phyloP scores from a whole-genome alignment of 2,888 invertebrate genomes.

The Yponomeuta malinellus region DNA sequence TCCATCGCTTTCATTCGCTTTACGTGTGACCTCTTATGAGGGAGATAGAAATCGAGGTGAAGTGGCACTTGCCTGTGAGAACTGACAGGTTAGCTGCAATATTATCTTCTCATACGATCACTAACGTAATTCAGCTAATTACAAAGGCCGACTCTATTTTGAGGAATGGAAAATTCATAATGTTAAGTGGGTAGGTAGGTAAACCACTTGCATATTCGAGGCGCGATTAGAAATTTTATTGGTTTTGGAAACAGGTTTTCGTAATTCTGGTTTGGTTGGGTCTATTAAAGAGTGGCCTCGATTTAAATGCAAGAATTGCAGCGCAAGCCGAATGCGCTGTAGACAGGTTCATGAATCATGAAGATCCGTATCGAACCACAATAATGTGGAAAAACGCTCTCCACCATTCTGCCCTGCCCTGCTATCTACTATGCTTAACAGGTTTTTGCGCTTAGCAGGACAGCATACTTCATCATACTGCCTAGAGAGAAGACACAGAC shows the following conservation, averaged over 20 bases:
- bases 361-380: too few relatives aligned
- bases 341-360: too few relatives aligned
- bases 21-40: not conserved
- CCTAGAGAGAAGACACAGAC: too few relatives aligned
- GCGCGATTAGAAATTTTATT: conserved; percentile 6
- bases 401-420: too few relatives aligned
- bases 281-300: not conserved
- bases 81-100: conserved; percentile 4
- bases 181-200: not conserved
- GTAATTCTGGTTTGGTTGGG: not conserved
- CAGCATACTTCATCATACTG: too few relatives aligned
- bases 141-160: not conserved
- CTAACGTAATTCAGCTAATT: conserved; percentile 7
- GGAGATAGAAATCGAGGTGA: conserved; percentile 6
- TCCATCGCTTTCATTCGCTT: conserved; percentile 5
- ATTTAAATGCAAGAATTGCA: not conserved
- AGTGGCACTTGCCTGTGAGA: conserved; percentile 11
- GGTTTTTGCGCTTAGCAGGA: too few relatives aligned
- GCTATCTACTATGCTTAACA: too few relatives aligned
- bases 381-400: too few relatives aligned
- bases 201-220: conserved; percentile 1
- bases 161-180: not conserved
- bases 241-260: not conserved
- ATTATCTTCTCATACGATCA: conserved; percentile 5
- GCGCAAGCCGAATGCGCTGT: not conserved